A percentile compares a stretch with the other conserved stretches of the same genome.
Evolutionary conservation across 2,888 invertebrate species (phyloP).

Genomic region (Hofmannophila pseudospretella): DNA sequence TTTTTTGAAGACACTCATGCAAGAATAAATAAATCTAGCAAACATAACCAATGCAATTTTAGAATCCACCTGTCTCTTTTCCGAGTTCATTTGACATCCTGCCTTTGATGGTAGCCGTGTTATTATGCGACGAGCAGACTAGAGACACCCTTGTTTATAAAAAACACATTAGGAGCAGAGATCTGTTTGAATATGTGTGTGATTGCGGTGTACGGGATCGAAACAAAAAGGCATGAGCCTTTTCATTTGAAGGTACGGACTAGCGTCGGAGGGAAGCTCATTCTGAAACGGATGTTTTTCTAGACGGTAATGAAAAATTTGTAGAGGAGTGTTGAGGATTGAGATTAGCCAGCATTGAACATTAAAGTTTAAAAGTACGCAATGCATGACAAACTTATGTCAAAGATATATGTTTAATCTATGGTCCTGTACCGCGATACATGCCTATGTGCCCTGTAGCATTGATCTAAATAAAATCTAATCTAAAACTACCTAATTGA

Average conservation of each 20-base stretch:
- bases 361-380: too few species aligned
- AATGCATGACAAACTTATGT: too few species aligned
- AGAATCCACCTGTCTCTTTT: not conserved
- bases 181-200: constrained; percentile 74
- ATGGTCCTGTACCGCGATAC: too few species aligned
- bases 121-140: constrained; percentile 42
- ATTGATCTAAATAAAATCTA: too few species aligned
- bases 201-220: constrained; percentile 48
- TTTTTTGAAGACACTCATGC: too few species aligned
- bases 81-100: not conserved
- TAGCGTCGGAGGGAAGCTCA: not conserved
- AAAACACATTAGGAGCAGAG: constrained; percentile 43
- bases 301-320: not conserved
- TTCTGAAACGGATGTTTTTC: not conserved
- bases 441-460: too few species aligned
- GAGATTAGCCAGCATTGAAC: too few species aligned
- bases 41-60: too few species aligned
- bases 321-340: too few species aligned
- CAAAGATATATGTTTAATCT: too few species aligned
- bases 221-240: not conserved
- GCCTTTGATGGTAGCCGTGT: constrained; percentile 29
- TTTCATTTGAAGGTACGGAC: not conserved
- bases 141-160: constrained; percentile 46
- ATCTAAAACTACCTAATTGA: too few species aligned
- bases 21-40: too few species aligned